Base-by-base conservation (phyloP, 2,888 invertebrate species). In the Cryptophagus acutangulus region DNA sequence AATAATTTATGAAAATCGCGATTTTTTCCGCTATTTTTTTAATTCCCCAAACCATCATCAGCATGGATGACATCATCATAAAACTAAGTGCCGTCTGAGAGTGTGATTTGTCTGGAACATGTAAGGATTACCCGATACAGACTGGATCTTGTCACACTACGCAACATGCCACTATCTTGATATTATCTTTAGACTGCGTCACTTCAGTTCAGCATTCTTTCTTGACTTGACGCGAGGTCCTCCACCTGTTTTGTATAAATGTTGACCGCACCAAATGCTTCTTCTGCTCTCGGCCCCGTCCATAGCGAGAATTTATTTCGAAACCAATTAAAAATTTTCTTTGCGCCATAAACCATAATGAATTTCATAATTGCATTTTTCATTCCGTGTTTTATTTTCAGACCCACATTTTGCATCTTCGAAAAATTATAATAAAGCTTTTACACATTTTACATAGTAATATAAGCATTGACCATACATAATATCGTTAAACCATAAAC, bases 41-140 rank as follows among this genome's bases (percentile, higher is more conserved):
- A n/a, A n/a, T n/a, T n/a, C n/a, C n/a, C n/a, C n/a, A n/a, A n/a
- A n/a, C n/a, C n/a, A n/a, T n/a, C n/a, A n/a, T n/a, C n/a, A n/a
- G 30, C 17, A 24, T 26, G 14, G 17, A 31, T 31, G 38, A 35
- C 35, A 33, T 35, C 36, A 34, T 38, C 37, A 33, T 38, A 47
- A 42, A 38, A 43, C 40, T 35, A 36, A 43, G 36, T 37, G 35
- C 41, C 28, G 24, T 8, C 31, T 15, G 31, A 10, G 38, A 41
- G 34, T 34, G 51, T 48, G 44, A 51, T 56, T 56, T 56, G 56
- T 56, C 54, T 48, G 40, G 41, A 52, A 51, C 52, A 49, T 51
- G 52, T 51, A 55, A 47, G 52, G 48, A 55, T 54, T 51, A 49
- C 48, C 48, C 46, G 55, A 54, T 55, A 52, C 51, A 47, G 53